Conservation (phyloP, 2,888 invertebrate genomes). For the Leptothorax acervorum region DNA sequence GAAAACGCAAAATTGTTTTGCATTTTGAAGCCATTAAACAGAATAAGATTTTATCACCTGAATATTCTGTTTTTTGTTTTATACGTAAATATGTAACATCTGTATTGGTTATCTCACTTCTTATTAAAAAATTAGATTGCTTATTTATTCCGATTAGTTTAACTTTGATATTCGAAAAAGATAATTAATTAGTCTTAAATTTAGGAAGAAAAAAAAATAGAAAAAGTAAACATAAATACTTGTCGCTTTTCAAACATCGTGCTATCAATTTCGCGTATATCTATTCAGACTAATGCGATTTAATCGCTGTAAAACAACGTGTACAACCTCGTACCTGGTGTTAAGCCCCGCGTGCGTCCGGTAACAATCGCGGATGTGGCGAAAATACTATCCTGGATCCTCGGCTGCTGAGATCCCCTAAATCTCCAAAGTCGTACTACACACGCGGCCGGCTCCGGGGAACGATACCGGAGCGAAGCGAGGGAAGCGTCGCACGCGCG, state of each 20-base stretch:
- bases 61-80: background rate
- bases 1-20: background rate
- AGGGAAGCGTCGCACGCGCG: conserved; percentile 33
- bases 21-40: background rate
- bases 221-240: background rate
- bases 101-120: background rate
- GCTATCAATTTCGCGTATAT: background rate
- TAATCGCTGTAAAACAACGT: background rate
- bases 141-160: background rate
- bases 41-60: background rate
- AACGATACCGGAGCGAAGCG: conserved; percentile 14
- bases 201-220: background rate
- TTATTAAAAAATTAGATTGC: background rate
- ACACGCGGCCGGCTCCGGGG: conserved; percentile 41
- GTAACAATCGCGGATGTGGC: background rate
- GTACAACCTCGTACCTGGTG: conserved; percentile 20
- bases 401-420: background rate
- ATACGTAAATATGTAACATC: background rate
- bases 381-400: conserved; percentile 33
- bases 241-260: background rate
- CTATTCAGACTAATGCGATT: background rate
- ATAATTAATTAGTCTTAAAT: background rate
- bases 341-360: background rate
- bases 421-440: conserved; percentile 36
- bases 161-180: background rate